Evolutionary conservation across 2,113 vertebrate species (phyloP), one percentile per base, ranked within the genome.

Genomic region (Cranoglanis bouderius): DNA sequence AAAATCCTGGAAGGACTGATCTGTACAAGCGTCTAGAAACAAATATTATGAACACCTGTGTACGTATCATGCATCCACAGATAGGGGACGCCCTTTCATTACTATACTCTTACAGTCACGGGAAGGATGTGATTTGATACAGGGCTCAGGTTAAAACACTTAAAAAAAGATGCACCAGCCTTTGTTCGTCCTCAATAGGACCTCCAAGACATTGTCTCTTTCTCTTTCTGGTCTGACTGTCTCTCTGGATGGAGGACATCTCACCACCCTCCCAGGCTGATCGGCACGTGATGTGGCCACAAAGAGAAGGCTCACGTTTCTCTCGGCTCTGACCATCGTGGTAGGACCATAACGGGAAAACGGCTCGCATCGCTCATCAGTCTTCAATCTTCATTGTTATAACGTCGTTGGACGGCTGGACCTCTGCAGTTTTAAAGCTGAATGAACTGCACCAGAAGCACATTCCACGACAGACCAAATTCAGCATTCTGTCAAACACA

Each of bases 21-120:
- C 80, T 63, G 67, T 78, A 78, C 86, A 89, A 87, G 80, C 9
- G 4, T 74, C 49, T 74, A 46, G 32, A 26, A 72, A 38, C 32
- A 72, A 18, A 38, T 18, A 35, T 9, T 26, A 72, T 72, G 6
- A 74, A 35, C 29, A 32, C 10, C 14, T 32, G 6, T 80, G 29
- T 32, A 35, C 21, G 51, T 10, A 35, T 2, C 2, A 55, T 0
- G 4, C 32, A 35, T 57, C 53, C n/a, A 38, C 80, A 82, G 51
- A 82, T 35, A 57, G 53, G 53, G 53, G 80, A 53, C 18, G 32
- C 10, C 16, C 80, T 82, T 35, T 57, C 32, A 82, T 35, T 57
- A 57, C 49, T 53, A 18, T 32, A 51, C 49, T 81, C 29, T 18
- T n/a, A 19, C n/a, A 81, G 6, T 35, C 16, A 53, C 51, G 35